Evolutionary conservation across 2,113 vertebrate species (phyloP), one percentile per base, ranked within the genome.

Genomic region (Synodontis membranacea): DNA sequence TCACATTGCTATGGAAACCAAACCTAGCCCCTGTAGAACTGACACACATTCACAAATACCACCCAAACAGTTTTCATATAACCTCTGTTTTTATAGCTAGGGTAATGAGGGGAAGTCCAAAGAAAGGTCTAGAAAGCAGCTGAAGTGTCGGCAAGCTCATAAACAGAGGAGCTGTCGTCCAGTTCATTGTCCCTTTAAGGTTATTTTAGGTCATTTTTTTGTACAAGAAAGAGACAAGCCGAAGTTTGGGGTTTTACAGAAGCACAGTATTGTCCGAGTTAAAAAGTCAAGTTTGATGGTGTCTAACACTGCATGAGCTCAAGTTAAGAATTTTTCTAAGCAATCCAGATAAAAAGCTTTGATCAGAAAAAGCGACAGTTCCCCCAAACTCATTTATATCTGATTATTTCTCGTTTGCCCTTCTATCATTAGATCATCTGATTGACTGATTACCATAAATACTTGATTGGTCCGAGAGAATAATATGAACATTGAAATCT

Each of bases 1-100:
- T 95, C 95, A 95, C 94, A 96, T 97, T 94, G 92, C 96, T 95
- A 97, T 97, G 96, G 96, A 96, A 96, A 97, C 90, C 84, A 60
- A 82, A 85, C 52, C 78, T 70, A 82, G 23, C 70, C 52, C 68
- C 82, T 60, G 82, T 58, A 60, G 50, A 46, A 88, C 78, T 85
- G 44, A 88, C 54, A 88, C 80, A 78, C 79, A 78, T 54, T 50
- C 86, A 83, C 83, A 74, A 54, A 85, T 86, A 89, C 80, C 82
- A 44, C 79, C 60, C 80, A 88, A 84, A 85, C 83, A 85, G 87
- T 75, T 85, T 79, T 82, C 82, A 87, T 81, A 80, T 75, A 88
- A 37, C 80, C 50, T 80, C 78, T 68, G 78, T 87, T 87, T 88
- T 87, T 81, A 86, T 83, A 81, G 87, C 78, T 70, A 83, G 66